Evolutionary conservation across 2,888 invertebrate species (phyloP), one percentile per base, ranked within the genome.

Genomic region (Xestia sexstrigata): DNA sequence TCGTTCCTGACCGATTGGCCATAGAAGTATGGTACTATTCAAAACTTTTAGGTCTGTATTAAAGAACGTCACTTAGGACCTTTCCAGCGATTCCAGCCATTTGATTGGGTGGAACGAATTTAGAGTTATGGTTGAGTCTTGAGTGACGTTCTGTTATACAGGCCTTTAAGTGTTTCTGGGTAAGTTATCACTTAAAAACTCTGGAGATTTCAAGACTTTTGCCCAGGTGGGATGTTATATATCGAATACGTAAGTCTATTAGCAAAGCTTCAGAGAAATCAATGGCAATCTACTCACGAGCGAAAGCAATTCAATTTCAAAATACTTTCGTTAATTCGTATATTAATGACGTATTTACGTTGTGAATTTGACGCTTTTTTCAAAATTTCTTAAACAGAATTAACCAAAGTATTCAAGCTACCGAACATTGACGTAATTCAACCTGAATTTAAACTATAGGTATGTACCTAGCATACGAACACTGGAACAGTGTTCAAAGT

Each of bases 401-500:
- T 49, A 2, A 35, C 35, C 35, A 35, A 35, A 35, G 35, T 35
- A 35, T 35, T 35, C 35, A 35, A 35, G 3, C 35, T 4, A 3
- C 6, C n/a, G 26, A 39, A 70, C 9, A 15, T 11, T 39, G 39
- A 63, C 20, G 42, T 76, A 52, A 63, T 52, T 63, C 1, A 52
- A 42, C 49, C 62, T 30, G n/a, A 9, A 30, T 15, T 4, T 23
- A 42, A 3, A 17, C 35, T 42, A 39, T 39, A 55, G 9, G 35
- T 35, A 35, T 35, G 1, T 45, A 42, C 55, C 11, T 49, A 42
- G 6, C 39, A 65, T 30, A 58, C 3, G 13, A 62, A 78, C 42
- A 62, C 11, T 35, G n/a, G 17, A 26, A 35, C 47, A 74, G 45
- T 76, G 65, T 72, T 66, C 69, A 71, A 68, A 74, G 77, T 83